Evolutionary conservation across 2,888 invertebrate species (phyloP).

Genomic region (Diarsia mendica): DNA sequence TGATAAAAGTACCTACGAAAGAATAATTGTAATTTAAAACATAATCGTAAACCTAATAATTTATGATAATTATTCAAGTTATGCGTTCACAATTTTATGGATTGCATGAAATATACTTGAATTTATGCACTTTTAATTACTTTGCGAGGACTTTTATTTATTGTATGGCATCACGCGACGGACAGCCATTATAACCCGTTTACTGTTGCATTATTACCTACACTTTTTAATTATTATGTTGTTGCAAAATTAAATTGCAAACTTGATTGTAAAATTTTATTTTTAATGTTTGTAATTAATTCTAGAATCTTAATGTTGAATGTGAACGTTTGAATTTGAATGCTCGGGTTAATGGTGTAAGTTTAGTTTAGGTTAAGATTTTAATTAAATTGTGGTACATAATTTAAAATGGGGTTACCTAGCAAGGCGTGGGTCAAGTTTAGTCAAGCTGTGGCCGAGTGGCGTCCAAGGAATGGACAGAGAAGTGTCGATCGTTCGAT

Average conservation of each 20-base stretch:
- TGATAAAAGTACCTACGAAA: neutral
- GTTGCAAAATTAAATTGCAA: constrained; percentile 43
- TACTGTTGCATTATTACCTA: constrained; percentile 22
- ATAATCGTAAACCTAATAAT: constrained; percentile 26
- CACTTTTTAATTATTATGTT: constrained; percentile 52
- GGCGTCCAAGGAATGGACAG: too few species aligned
- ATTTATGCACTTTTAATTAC: constrained; percentile 65
- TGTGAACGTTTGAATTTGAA: constrained; percentile 19
- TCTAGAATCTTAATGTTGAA: constrained; percentile 7
- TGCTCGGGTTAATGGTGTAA: constrained; percentile 19
- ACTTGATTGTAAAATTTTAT: constrained; percentile 29
- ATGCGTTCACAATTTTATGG: constrained; percentile 39
- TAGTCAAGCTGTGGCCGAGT: too few species aligned
- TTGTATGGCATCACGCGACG: constrained; percentile 51
- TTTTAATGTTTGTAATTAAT: constrained; percentile 35
- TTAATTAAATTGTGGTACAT: constrained; percentile 21
- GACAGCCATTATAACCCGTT: constrained; percentile 38
- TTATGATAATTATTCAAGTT: constrained; percentile 28
- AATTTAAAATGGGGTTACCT: neutral
- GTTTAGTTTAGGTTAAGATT: constrained; percentile 22
- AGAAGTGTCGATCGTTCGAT: too few species aligned
- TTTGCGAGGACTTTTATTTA: constrained; percentile 56
- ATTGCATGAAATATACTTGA: constrained; percentile 55
- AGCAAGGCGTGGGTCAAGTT: too few species aligned
- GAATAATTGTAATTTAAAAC: neutral